phyloP scores from a whole-genome alignment of 2,113 vertebrate species.

The Trichomycterus rosablanca region DNA sequence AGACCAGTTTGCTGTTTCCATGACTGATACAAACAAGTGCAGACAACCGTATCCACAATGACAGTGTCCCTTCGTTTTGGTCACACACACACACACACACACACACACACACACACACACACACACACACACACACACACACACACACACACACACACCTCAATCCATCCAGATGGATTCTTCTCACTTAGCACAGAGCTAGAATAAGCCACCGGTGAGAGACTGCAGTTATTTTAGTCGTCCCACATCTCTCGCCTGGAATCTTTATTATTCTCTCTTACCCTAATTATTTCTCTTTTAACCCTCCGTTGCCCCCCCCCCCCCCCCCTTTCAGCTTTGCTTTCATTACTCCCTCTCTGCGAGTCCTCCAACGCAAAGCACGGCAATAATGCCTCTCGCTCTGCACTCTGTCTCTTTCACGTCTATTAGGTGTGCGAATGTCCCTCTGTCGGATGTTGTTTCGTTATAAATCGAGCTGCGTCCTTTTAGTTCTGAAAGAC shows the following conservation, averaged over 20 bases:
- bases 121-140: conserved; percentile 16
- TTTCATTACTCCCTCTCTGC: conserved; percentile 39
- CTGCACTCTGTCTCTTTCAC: conserved; percentile 29
- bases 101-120: conserved; percentile 1
- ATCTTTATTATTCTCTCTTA: conserved; percentile 33
- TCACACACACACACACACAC: background rate
- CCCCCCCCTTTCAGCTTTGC: conserved; percentile 33
- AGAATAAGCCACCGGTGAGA: conserved; percentile 33
- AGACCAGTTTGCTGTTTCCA: no score
- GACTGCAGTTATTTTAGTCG: conserved; percentile 40
- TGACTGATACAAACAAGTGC: background rate
- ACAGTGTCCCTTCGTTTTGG: conserved; percentile 8
- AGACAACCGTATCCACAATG: conserved; percentile 6
- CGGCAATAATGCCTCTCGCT: conserved; percentile 20
- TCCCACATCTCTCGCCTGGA: no score
- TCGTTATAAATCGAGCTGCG: conserved; percentile 1
- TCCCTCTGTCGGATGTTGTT: conserved; percentile 14
- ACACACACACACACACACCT: conserved; percentile 21
- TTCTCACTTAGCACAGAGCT: conserved; percentile 16
- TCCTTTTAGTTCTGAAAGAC: background rate
- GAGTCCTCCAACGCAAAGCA: conserved; percentile 12
- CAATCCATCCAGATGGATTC: conserved; percentile 41
- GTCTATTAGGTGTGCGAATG: conserved; percentile 14
- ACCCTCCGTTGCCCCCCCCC: conserved; percentile 24
- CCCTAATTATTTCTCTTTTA: conserved; percentile 11